Conservation (phyloP, 2,888 invertebrate genomes). For the Parnassius mnemosyne region DNA sequence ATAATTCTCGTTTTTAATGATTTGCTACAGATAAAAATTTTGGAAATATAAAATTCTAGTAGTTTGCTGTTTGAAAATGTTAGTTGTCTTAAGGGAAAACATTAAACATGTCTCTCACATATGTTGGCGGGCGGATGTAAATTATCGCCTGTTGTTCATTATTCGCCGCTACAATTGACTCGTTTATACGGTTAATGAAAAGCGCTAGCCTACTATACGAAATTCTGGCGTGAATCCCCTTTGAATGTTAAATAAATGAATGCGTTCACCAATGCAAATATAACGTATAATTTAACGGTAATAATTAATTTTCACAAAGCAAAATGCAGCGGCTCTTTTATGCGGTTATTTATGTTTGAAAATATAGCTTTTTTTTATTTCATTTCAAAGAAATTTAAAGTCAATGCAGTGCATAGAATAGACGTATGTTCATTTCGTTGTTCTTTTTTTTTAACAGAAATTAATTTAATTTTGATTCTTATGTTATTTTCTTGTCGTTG, state of each 20-base stretch:
- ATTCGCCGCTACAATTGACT: constrained; percentile 24
- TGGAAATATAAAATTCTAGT: too few species aligned
- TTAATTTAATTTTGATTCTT: too few species aligned
- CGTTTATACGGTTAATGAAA: constrained; percentile 27
- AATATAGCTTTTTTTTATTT: background rate
- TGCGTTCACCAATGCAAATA: constrained; percentile 20
- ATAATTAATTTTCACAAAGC: constrained; percentile 8
- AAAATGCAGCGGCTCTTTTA: background rate
- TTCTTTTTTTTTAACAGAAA: too few species aligned
- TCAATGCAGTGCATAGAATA: too few species aligned
- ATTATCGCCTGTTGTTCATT: constrained; percentile 23
- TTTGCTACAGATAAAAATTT: too few species aligned
- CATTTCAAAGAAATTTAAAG: too few species aligned
- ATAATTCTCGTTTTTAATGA: too few species aligned
- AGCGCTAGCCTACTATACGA: constrained; percentile 25
- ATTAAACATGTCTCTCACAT: constrained; percentile 16
- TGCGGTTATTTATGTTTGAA: constrained; percentile 8
- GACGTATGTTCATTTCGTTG: too few species aligned
- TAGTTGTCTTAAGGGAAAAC: constrained; percentile 2
- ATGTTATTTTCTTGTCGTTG: too few species aligned
- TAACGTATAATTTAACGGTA: constrained; percentile 3
- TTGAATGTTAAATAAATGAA: constrained; percentile 25
- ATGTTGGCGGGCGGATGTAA: constrained; percentile 9
- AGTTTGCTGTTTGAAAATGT: background rate
- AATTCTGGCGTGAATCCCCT: constrained; percentile 25